Evolutionary conservation across 2,113 vertebrate species (phyloP).

Genomic region (Centropus bengalensis): DNA sequence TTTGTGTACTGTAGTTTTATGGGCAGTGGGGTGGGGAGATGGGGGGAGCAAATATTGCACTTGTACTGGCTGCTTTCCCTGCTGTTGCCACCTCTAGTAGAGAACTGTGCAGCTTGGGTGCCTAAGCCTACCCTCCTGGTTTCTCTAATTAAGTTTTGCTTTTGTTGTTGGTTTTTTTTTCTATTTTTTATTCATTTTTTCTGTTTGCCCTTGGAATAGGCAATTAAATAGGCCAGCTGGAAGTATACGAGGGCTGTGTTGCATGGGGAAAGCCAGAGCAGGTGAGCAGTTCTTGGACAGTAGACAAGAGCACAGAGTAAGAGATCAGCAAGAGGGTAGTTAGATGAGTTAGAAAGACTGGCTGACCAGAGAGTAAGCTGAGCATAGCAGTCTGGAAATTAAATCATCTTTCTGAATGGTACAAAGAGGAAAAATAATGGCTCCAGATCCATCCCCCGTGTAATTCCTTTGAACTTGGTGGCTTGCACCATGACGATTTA

Average conservation of each 20-base stretch:
- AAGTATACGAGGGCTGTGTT: background rate
- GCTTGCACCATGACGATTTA: conserved; percentile 32
- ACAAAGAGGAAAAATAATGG: conserved; percentile 42
- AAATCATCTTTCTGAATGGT: conserved; percentile 54
- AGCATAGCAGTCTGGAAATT: conserved; percentile 40
- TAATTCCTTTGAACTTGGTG: conserved; percentile 56
- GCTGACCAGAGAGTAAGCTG: background rate
- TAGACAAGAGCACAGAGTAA: background rate
- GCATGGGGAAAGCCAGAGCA: background rate
- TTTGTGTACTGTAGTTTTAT: background rate
- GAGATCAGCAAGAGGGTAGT: background rate
- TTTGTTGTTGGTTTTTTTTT: background rate
- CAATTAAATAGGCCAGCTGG: background rate
- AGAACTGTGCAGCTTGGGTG: background rate
- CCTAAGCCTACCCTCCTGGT: fast-evolving
- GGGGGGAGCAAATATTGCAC: background rate
- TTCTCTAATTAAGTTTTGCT: background rate
- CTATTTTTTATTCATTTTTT: background rate
- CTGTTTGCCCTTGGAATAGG: background rate
- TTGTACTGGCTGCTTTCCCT: background rate
- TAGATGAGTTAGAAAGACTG: conserved; percentile 14
- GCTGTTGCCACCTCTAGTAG: background rate
- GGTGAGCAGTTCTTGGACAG: background rate
- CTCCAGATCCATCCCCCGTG: conserved; percentile 37
- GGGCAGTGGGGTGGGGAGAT: no score